Conservation (phyloP, 2,113 vertebrate species). For the Saccopteryx bilineata region DNA sequence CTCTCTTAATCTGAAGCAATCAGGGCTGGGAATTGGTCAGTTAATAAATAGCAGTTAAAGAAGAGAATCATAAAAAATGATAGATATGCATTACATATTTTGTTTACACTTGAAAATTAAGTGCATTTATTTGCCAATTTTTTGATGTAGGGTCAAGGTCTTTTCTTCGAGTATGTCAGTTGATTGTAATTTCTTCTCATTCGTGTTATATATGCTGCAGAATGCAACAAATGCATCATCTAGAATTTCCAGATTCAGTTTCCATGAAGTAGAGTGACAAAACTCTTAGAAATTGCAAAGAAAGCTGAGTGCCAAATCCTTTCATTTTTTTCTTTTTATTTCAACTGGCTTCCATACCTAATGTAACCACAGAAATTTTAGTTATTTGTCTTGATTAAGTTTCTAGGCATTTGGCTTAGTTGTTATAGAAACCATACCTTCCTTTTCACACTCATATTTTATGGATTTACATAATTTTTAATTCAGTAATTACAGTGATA, state of each 20-base stretch:
- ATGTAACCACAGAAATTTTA: background rate
- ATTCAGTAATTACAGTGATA: background rate
- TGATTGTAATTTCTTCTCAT: background rate
- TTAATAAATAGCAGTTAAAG: slow-evolving; percentile 4
- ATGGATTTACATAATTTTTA: background rate
- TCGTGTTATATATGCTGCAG: background rate
- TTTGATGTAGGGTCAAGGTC: background rate
- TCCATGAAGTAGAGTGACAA: background rate
- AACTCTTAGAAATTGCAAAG: background rate
- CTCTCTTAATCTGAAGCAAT: slow-evolving; percentile 13
- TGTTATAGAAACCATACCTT: background rate
- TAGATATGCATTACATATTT: background rate
- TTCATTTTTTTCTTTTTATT: slow-evolving; percentile 18
- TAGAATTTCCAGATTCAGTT: background rate
- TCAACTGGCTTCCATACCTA: background rate
- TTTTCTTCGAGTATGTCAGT: background rate
- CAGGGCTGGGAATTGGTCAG: background rate
- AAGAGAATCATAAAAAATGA: background rate
- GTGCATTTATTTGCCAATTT: background rate
- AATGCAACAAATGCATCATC: background rate
- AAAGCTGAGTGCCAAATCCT: background rate
- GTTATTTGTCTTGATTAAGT: background rate
- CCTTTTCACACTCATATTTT: background rate
- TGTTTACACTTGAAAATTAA: slow-evolving; percentile 12
- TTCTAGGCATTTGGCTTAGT: background rate